Conservation (phyloP, 2,797 vertebrate genomes). For the Hylomyscus alleni region DNA sequence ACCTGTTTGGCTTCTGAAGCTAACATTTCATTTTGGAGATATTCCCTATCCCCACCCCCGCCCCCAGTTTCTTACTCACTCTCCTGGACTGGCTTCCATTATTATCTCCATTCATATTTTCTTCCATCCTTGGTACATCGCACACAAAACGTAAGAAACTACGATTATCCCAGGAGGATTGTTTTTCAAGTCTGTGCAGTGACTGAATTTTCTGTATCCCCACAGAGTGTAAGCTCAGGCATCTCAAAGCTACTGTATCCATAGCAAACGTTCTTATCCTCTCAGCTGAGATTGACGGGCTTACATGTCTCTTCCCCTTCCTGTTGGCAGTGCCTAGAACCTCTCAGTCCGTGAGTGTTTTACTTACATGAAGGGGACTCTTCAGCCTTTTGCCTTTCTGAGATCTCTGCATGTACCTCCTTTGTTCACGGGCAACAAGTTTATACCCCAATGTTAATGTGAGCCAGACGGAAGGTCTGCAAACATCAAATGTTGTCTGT, state of each 20-base stretch:
- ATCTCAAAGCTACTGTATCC: slow-evolving; percentile 15
- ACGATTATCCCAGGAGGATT: neutral
- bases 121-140: neutral
- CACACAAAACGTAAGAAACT: slow-evolving; percentile 57
- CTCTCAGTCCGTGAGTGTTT: neutral
- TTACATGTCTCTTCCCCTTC: neutral
- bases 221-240: neutral
- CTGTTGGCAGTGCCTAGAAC: neutral
- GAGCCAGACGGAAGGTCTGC: neutral
- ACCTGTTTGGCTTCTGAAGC: neutral
- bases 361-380: neutral
- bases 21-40: neutral
- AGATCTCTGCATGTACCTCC: neutral
- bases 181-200: neutral
- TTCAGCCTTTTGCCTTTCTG: neutral
- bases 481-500: neutral
- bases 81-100: neutral
- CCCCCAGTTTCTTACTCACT: neutral
- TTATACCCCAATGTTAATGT: neutral
- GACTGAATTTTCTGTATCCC: neutral
- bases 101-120: slow-evolving; percentile 2
- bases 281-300: neutral
- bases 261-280: slow-evolving; percentile 12
- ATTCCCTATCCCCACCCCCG: neutral
- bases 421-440: neutral